Evolutionary conservation across 2,113 vertebrate species (phyloP), one percentile per base, ranked within the genome.

Genomic region (Capreolus pygargus): DNA sequence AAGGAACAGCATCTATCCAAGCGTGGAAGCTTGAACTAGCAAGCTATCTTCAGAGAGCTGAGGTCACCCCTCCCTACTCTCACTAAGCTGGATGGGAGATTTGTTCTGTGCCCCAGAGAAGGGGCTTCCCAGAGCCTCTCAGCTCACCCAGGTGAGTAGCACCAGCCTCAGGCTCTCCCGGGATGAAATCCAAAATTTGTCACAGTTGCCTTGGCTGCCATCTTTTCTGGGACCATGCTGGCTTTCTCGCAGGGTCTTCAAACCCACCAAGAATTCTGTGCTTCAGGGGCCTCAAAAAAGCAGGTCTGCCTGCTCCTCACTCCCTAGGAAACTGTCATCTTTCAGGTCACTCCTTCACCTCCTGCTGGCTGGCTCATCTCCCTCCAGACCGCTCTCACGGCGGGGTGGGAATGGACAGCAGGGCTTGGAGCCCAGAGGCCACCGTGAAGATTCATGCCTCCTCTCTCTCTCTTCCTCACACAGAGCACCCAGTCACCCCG

Each of bases 401-500:
- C 1, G 23, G 67, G 55, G 55, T 2, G 17, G 58, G 27, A 13
- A 13, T 28, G 17, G 88, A 45, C 0, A 1, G 70, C 30, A 3
- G 6, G 61, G 28, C 39, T 6, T n/a, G 15, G 15, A 16, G 39
- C 36, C 25, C 30, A 61, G n/a, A 60, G 28, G 64, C 27, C 6
- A 4, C 87, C 1, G 0, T 28, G 11, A 57, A 91, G 60, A 91
- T 10, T 98, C 50, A 96, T 21, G 50, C 25, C 43, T 21, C 15
- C 14, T 78, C 50, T 84, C 52, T 95, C 19, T 91, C 55, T 74
- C 21, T 88, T 57, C n/a, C 47, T 57, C 87, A 36, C 45, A 89
- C 97, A 98, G 98, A 97, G 43, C 86, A 93, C 79, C 50, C 61
- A 13, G 60, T 17, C 23, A 54, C 83, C 14, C 93, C 95, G 86